Conservation (phyloP, 2,113 vertebrate genomes). For the Callocephalon fimbriatum region DNA sequence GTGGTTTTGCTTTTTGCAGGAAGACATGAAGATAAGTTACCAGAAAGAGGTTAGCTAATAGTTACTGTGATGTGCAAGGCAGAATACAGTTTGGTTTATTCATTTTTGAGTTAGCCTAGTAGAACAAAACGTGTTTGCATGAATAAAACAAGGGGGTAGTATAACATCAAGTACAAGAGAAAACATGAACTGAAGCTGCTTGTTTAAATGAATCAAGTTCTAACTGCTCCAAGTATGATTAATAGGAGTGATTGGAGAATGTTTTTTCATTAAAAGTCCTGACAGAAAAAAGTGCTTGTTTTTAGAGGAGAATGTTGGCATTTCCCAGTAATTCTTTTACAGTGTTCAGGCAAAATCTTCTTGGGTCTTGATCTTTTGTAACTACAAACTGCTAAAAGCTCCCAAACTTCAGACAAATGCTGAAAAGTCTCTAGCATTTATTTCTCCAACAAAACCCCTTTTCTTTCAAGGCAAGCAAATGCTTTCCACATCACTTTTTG, state of each 20-base stretch:
- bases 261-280: not conserved
- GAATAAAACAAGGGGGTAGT: conserved; percentile 28
- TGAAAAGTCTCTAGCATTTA: not conserved
- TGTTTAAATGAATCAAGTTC: not conserved
- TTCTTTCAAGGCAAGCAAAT: not conserved
- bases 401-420: not conserved
- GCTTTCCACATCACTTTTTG: not conserved
- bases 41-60: not conserved
- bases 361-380: not conserved
- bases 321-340: not conserved
- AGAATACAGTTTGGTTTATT: conserved; percentile 5
- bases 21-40: not conserved
- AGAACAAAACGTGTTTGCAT: not conserved
- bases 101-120: not conserved
- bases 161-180: not conserved
- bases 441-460: not conserved
- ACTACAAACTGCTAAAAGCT: not conserved
- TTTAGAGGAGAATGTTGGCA: not conserved
- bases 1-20: not conserved
- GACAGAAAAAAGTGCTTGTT: not conserved
- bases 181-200: not conserved
- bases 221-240: not conserved
- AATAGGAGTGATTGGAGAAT: not conserved
- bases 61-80: not conserved
- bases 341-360: not conserved